These are phyloP conservation scores for Chrysolina oricalcia DNA, from an alignment of 2,888 invertebrate species.

Conservation along the genomic window DNA sequence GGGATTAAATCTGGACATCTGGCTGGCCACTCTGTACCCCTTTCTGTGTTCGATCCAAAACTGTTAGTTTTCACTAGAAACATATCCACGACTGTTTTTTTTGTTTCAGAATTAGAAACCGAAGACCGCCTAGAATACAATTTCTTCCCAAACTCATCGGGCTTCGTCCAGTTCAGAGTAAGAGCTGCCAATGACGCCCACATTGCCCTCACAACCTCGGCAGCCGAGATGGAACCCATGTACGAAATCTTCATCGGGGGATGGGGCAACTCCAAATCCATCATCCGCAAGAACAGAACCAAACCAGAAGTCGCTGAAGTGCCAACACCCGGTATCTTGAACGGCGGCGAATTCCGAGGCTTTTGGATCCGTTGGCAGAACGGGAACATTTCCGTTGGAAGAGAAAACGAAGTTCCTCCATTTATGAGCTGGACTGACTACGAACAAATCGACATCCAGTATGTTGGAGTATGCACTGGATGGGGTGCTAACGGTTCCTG, in stretches of 20 bases:
- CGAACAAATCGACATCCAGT: slow-evolving; percentile 80
- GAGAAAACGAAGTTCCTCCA: slow-evolving; percentile 79
- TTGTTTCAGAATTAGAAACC: slow-evolving; percentile 82
- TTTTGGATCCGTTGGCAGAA: slow-evolving; percentile 88
- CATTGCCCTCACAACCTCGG: slow-evolving; percentile 83
- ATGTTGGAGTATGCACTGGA: slow-evolving; percentile 88
- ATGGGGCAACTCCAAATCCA: slow-evolving; percentile 89
- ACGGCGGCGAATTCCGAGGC: slow-evolving; percentile 83
- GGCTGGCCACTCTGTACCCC: too few species aligned
- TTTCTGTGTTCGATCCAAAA: too few species aligned
- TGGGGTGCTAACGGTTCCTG: slow-evolving; percentile 90
- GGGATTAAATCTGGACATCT: too few species aligned
- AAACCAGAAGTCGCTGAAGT: slow-evolving; percentile 72
- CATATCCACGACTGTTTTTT: background rate
- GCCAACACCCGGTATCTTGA: slow-evolving; percentile 84
- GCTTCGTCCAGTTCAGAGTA: slow-evolving; percentile 85
- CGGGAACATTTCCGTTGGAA: slow-evolving; percentile 71
- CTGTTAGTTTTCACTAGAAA: background rate
- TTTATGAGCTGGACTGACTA: slow-evolving; percentile 84
- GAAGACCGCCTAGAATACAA: slow-evolving; percentile 88
- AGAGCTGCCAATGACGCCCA: slow-evolving; percentile 89
- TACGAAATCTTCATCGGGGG: slow-evolving; percentile 92
- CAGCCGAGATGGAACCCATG: slow-evolving; percentile 84
- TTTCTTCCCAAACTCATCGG: slow-evolving; percentile 83
- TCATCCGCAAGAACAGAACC: slow-evolving; percentile 85